Conservation (phyloP, 2,888 invertebrate genomes). For the Drosophila limbata region DNA sequence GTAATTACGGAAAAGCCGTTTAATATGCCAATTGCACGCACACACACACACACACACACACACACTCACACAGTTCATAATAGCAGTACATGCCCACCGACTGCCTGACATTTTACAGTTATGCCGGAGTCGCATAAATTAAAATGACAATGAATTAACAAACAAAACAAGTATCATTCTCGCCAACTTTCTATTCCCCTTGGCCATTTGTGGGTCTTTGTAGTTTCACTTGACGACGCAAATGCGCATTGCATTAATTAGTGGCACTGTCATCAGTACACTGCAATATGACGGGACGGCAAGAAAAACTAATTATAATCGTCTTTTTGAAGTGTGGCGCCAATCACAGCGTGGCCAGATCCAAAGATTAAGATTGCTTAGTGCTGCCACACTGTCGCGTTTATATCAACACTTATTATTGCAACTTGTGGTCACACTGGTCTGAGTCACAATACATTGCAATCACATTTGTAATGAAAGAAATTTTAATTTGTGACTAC, state of each 20-base stretch:
- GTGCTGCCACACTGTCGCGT: not conserved
- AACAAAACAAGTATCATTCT: constrained; percentile 45
- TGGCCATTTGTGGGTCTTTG: constrained; percentile 31
- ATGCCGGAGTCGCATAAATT: constrained; percentile 49
- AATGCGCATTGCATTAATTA: constrained; percentile 42
- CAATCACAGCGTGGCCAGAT: constrained; percentile 8
- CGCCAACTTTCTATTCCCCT: constrained; percentile 63
- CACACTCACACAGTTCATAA: constrained; percentile 7
- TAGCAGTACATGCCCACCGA: no score
- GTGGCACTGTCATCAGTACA: constrained; percentile 15
- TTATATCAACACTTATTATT: not conserved
- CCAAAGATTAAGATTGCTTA: not conserved
- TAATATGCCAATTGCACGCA: constrained; percentile 49
- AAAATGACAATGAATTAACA: constrained; percentile 30
- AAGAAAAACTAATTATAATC: not conserved
- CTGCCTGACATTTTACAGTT: constrained; percentile 42
- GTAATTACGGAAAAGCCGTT: constrained; percentile 46
- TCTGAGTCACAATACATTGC: constrained; percentile 50
- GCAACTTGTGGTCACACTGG: constrained; percentile 37
- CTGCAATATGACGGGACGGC: not conserved
- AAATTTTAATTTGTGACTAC: no score
- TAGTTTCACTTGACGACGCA: constrained; percentile 41
- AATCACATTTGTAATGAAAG: constrained; percentile 42
- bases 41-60: constrained; percentile 19
- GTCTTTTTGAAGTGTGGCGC: constrained; percentile 25